Base-by-base conservation (phyloP, 1,140 invertebrate genomes). In the Ooceraea biroi region DNA sequence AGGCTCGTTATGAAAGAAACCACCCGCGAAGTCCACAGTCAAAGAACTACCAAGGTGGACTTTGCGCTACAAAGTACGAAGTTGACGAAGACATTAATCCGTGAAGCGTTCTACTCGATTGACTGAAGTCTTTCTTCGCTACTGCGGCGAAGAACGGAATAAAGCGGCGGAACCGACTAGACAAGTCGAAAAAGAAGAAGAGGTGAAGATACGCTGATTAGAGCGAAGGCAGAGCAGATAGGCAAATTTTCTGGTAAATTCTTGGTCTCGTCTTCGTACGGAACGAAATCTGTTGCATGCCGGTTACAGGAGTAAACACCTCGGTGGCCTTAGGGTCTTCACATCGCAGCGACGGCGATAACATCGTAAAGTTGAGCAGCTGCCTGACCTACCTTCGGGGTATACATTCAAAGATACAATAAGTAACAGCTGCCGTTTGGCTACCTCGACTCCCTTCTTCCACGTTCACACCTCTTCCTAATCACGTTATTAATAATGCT, bases 71-170 rank as follows among this genome's bases (percentile, higher is more conserved):
- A 30, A 25, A 27, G 61, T 57, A 55, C 82, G 58, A 82, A 36
- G 76, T 82, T 91, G 90, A 91, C 91, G 87, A n/a, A n/a, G n/a
- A 36, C 36, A 7, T 91, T 90, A 91, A 92, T 91, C 89, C 89
- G 78, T 91, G 80, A 91, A 91, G 90, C 90, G 91, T 90, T 91
- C 88, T 84, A 83, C 80, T 84, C 60, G 2, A 63, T 83, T 84
- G 83, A 86, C 27, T 88, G 82, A 88, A 88, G 90, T 91, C 65
- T n/a, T 30, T 36, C 73, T 48, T 73, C 46, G 12, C 57, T 44
- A 60, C 58, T 71, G 72, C 82, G 17, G 1, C 66, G 25, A 19
- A 36, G 52, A 52, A 65, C 66, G 60, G 83, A 86, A 91, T 90
- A 90, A 91, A 91, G 61, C 86, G 88, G 68, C 87, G 85, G 88